phyloP scores from a whole-genome alignment of 1,140 invertebrate genomes.

The Mactra quadrangularis region DNA sequence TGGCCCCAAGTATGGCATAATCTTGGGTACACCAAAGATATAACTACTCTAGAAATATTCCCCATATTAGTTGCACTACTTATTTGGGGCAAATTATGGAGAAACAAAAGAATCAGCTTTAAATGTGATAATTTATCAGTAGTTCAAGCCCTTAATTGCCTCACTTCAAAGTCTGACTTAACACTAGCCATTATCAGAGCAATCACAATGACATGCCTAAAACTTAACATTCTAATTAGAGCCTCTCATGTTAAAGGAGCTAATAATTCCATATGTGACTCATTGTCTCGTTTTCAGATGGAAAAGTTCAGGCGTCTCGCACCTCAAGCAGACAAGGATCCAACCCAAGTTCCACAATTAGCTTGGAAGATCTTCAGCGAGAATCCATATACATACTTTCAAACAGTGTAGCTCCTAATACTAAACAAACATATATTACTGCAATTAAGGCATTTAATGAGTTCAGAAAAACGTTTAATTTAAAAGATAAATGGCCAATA shows the following conservation, averaged over 20 bases:
- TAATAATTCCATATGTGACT: slow-evolving; percentile 48
- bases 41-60: slow-evolving; percentile 61
- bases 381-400: slow-evolving; percentile 1
- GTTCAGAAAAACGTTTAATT: slow-evolving; percentile 3
- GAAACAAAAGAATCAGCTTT: slow-evolving; percentile 58
- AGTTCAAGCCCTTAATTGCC: slow-evolving; percentile 44
- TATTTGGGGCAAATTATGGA: slow-evolving; percentile 24
- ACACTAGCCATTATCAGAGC: slow-evolving; percentile 45
- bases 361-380: slow-evolving; percentile 28
- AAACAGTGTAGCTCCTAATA: slow-evolving; percentile 10
- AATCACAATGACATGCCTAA: slow-evolving; percentile 28
- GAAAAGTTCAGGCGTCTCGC: slow-evolving; percentile 21
- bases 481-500: background rate
- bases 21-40: slow-evolving; percentile 28
- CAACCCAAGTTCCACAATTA: background rate
- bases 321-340: slow-evolving; percentile 5
- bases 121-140: slow-evolving; percentile 55
- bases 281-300: slow-evolving; percentile 63
- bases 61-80: slow-evolving; percentile 57
- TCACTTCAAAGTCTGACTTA: slow-evolving; percentile 29
- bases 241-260: slow-evolving; percentile 43
- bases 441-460: slow-evolving; percentile 12
- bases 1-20: slow-evolving; percentile 56
- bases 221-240: slow-evolving; percentile 58
- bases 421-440: slow-evolving; percentile 14